phyloP scores from a whole-genome alignment of 2,113 vertebrate species.

The Hemiprocne comata region DNA sequence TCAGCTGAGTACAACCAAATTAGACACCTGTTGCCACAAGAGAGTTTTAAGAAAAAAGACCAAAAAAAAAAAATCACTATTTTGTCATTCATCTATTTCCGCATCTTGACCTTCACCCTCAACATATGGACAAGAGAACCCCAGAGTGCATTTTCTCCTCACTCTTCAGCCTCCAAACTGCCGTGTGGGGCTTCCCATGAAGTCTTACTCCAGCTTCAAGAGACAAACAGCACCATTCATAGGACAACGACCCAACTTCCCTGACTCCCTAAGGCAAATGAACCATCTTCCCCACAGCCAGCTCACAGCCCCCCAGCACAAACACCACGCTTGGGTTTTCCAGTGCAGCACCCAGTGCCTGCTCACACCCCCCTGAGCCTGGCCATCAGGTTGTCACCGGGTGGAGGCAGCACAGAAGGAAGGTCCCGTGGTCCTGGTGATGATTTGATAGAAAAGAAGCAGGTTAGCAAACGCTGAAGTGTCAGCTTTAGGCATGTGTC shows the following conservation, averaged over 20 bases:
- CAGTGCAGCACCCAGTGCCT: rapidly evolving
- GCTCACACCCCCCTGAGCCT: rapidly evolving
- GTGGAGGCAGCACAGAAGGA: rapidly evolving
- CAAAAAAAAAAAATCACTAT: rapidly evolving
- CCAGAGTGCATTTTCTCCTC: rapidly evolving
- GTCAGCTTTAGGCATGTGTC: not conserved
- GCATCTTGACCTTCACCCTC: not conserved
- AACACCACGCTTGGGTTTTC: not conserved
- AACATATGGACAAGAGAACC: rapidly evolving
- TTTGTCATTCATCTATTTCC: not conserved
- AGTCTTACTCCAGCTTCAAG: not conserved
- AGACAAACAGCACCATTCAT: rapidly evolving
- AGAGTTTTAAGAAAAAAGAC: too few species aligned
- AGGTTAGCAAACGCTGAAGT: not conserved
- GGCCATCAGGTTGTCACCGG: too few species aligned
- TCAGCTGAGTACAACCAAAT: rapidly evolving
- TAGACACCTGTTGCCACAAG: not conserved
- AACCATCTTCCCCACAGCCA: rapidly evolving
- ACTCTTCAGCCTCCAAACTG: rapidly evolving
- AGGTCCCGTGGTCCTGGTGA: rapidly evolving
- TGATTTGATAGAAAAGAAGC: not conserved
- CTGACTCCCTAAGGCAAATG: rapidly evolving
- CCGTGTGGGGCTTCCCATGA: rapidly evolving
- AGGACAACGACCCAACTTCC: rapidly evolving
- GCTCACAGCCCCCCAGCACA: too few species aligned